Conservation (phyloP, 1,140 invertebrate genomes). For the Lepidotrigona ventralis region DNA sequence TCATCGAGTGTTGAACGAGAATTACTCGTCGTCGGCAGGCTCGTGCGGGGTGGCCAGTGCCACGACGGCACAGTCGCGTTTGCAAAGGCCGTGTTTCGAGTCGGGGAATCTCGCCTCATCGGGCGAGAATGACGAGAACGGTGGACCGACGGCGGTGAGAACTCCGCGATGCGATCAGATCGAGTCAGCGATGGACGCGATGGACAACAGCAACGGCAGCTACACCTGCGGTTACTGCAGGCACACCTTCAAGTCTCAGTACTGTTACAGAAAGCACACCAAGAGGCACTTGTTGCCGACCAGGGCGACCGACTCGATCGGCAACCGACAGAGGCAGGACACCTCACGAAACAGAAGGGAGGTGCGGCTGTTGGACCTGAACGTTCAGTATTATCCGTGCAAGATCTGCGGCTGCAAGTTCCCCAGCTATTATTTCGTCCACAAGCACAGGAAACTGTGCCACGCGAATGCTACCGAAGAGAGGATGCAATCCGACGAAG, state of each 20-base stretch:
- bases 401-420: slow-evolving; percentile 95
- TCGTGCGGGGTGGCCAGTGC: slow-evolving; percentile 42
- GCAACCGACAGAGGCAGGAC: slow-evolving; percentile 41
- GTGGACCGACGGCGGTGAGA: slow-evolving; percentile 30
- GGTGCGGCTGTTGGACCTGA: slow-evolving; percentile 86
- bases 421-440: slow-evolving; percentile 95
- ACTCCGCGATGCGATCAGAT: slow-evolving; percentile 1
- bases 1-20: slow-evolving; percentile 88
- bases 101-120: slow-evolving; percentile 45
- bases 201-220: slow-evolving; percentile 56
- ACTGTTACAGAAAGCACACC: slow-evolving; percentile 91
- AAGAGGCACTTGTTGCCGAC: slow-evolving; percentile 84
- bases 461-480: slow-evolving; percentile 82
- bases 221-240: slow-evolving; percentile 89
- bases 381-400: slow-evolving; percentile 95
- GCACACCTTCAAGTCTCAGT: slow-evolving; percentile 90
- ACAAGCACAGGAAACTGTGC: slow-evolving; percentile 93
- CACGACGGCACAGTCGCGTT: slow-evolving; percentile 36
- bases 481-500: slow-evolving; percentile 39
- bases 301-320: slow-evolving; percentile 46
- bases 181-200: slow-evolving; percentile 31
- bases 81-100: slow-evolving; percentile 43
- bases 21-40: slow-evolving; percentile 79
- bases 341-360: slow-evolving; percentile 74
- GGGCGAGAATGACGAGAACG: slow-evolving; percentile 72